Evolutionary conservation across 1,140 invertebrate species (phyloP), one percentile per base, ranked within the genome.

Genomic region (Drosophila quadrilineata): DNA sequence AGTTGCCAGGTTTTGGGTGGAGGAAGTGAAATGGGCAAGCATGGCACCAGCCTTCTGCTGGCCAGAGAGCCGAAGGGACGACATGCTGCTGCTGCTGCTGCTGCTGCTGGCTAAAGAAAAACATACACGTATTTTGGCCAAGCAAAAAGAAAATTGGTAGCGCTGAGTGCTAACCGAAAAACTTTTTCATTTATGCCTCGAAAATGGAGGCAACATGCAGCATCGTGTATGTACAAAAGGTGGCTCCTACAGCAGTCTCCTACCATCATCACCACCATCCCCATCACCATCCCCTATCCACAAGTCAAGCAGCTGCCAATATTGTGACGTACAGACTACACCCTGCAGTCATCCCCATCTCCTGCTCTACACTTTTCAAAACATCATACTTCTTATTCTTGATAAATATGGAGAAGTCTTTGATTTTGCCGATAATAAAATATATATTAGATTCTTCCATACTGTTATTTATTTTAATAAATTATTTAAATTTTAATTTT

Each of bases 81-180:
- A 12, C 21, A 24, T 9, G 24, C n/a, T 31, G 29, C 16, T 19
- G 1, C 16, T 33, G 17, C 14, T 26, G 48, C 46, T 63, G 49
- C 54, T 63, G 70, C 38, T 63, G 52, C 53, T 35, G 77, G 70
- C 77, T 85, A 84, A 84, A 84, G 79, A 84, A 84, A 84, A 84
- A 84, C 79, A 84, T 70, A 82, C 77, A 84, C 77, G 79, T 84
- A 77, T 85, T 84, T 77, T 66, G 53, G 77, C 69, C 77, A 75
- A 48, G 73, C 73, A 73, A 76, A 84, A 82, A 77, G 77, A 82
- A 82, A 82, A 84, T 84, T 84, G 77, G 73, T 84, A 63, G 48
- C 52, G 60, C 73, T 84, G 76, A 82, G 76, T 84, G 77, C 79
- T 74, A 84, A 84, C 79, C 79, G 77, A 84, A 84, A 82, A 84